Conservation (phyloP, 1,140 invertebrate genomes). For the Zaprionus inermis region DNA sequence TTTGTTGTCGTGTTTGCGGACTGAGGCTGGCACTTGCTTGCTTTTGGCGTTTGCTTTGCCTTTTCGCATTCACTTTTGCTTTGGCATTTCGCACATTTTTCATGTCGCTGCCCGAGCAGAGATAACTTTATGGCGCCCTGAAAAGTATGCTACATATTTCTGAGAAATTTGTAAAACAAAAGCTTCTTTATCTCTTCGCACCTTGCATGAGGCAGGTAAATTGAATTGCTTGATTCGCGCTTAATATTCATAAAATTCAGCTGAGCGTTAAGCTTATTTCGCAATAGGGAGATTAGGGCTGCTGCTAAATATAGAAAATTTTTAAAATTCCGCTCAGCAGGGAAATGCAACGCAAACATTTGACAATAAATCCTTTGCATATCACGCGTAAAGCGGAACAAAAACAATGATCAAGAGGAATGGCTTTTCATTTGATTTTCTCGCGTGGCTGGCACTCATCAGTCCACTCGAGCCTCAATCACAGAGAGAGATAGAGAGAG, state of each 20-base stretch:
- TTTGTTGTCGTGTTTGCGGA: background rate
- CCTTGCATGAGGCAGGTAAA: slow-evolving; percentile 8
- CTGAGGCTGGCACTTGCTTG: no score
- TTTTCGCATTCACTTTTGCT: background rate
- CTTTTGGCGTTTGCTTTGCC: slow-evolving; percentile 38
- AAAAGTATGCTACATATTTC: slow-evolving; percentile 32
- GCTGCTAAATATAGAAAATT: slow-evolving; percentile 27
- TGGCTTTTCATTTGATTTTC: slow-evolving; percentile 59
- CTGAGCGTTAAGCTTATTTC: slow-evolving; percentile 36
- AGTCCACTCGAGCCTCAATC: slow-evolving; percentile 51
- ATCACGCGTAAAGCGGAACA: background rate
- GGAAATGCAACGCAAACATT: slow-evolving; percentile 39
- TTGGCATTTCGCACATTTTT: slow-evolving; percentile 8
- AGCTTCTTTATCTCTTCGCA: slow-evolving; percentile 33
- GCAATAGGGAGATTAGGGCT: background rate
- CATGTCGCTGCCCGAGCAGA: slow-evolving; percentile 35
- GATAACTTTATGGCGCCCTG: slow-evolving; percentile 40
- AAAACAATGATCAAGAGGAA: slow-evolving; percentile 21
- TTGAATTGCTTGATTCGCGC: slow-evolving; percentile 7
- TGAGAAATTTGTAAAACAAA: slow-evolving; percentile 26
- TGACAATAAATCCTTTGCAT: slow-evolving; percentile 42
- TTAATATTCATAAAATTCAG: slow-evolving; percentile 11
- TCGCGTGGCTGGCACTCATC: slow-evolving; percentile 51
- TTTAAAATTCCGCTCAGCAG: background rate
- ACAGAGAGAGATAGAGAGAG: slow-evolving; percentile 45